phyloP scores from a whole-genome alignment of 2,797 vertebrate genomes.

The Protosalanx chinensis region DNA sequence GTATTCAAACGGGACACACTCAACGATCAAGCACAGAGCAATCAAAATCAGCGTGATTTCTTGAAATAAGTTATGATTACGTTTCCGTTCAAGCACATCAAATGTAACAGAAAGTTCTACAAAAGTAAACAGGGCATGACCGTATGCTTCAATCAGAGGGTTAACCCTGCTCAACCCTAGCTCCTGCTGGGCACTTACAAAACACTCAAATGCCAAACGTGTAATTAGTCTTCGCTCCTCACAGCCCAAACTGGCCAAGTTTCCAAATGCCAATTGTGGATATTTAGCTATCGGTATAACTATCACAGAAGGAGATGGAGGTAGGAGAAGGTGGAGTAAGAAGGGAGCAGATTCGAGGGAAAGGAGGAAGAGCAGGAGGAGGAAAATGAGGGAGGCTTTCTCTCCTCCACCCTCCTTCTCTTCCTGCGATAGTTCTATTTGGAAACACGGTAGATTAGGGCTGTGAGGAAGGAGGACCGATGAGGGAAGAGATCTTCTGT shows the following conservation, averaged over 20 bases:
- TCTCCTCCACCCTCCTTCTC: too few relatives aligned
- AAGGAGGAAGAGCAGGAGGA: neutral
- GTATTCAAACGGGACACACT: conserved; percentile 21
- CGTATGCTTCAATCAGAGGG: neutral
- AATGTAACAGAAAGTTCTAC: neutral
- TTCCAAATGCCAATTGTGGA: conserved; percentile 37
- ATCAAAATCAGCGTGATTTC: conserved; percentile 25
- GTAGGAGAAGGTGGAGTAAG: too few relatives aligned
- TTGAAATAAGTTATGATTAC: neutral
- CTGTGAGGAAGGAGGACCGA: too few relatives aligned
- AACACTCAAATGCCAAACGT: neutral
- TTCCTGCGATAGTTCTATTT: too few relatives aligned
- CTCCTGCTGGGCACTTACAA: neutral
- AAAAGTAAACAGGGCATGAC: neutral
- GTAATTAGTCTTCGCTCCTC: neutral
- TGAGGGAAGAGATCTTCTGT: neutral
- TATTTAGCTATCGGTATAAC: conserved; percentile 10
- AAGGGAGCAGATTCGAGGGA: too few relatives aligned
- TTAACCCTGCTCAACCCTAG: neutral
- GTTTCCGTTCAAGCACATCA: neutral
- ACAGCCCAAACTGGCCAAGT: neutral
- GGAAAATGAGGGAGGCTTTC: neutral
- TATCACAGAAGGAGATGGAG: too few relatives aligned
- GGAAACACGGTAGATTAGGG: too few relatives aligned
- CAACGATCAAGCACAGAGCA: conserved; percentile 38